Evolutionary conservation across 2,888 invertebrate species (phyloP), one percentile per base, ranked within the genome.

Genomic region (Orthosia incerta): DNA sequence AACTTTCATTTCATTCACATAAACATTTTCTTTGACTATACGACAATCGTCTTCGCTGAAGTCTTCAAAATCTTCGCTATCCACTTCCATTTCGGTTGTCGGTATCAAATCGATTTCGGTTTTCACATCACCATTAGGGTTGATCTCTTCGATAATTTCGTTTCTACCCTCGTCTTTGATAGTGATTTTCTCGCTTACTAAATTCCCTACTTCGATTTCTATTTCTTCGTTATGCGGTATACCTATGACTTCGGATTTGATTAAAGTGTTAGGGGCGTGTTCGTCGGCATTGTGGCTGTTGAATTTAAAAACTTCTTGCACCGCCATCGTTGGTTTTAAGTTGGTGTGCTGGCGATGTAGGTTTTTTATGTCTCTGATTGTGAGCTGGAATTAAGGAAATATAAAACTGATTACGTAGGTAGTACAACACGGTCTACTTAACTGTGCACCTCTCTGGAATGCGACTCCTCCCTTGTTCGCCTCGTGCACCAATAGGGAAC

Each of bases 51-150:
- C 60, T 3, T 50, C 66, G 5, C 13, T 50, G 4, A 45, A 82
- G 89, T 87, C 93, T 92, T 82, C 75, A 0, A 88, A 88, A 45
- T 76, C 86, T 2, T 86, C 87, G 1, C 77, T 73, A 2, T 73
- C 74, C 11, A 45, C 9, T 0, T 23, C 72, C 1, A 86, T 1
- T 80, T 80, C 26, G 12, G 26, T 71, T 1, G 15, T 46, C 11
- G 80, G 68, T 45, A 68, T 26, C 0, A 79, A 5, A 45, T 80
- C 76, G 0, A 79, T n/a, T 65, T 79, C 79, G 0, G 68, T 65
- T 55, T 79, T 80, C 0, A 69, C 18, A 9, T 59, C 57, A 15
- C 50, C 18, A 0, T 0, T 23, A 1, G 13, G 0, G 9, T n/a
- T 31, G 13, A 20, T 23, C 0, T 83, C 71, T 76, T 86, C 74